These are phyloP conservation scores for Rhagonycha fulva DNA, from an alignment of 2,888 invertebrate genomes.

Conservation along the genomic window DNA sequence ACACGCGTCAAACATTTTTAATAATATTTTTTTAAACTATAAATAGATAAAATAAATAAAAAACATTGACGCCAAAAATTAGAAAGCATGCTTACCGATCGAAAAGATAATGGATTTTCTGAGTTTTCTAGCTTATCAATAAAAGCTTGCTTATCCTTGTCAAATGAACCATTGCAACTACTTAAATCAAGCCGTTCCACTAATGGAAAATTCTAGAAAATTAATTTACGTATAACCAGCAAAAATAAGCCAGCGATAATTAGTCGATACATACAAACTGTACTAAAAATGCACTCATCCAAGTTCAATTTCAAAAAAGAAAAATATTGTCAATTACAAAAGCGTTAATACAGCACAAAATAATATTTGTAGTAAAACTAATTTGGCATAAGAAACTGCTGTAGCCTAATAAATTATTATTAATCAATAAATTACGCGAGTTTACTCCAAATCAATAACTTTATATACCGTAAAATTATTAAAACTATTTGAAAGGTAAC, in stretches of 20 bases:
- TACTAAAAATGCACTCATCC: background rate
- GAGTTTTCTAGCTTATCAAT: constrained; percentile 45
- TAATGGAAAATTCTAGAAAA: constrained; percentile 48
- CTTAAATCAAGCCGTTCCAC: constrained; percentile 49
- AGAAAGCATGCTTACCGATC: constrained; percentile 52
- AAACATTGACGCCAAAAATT: constrained; percentile 14
- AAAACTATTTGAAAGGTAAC: background rate
- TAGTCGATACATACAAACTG: background rate
- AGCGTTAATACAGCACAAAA: background rate
- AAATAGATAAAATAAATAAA: background rate
- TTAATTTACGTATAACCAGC: constrained; percentile 36
- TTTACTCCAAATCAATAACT: background rate
- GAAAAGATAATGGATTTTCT: constrained; percentile 47
- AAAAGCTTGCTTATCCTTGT: constrained; percentile 47
- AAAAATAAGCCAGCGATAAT: constrained; percentile 14
- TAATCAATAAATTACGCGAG: background rate
- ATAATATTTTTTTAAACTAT: background rate
- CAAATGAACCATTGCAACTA: constrained; percentile 46
- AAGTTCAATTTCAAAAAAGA: background rate
- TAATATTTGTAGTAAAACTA: background rate
- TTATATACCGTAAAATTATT: background rate
- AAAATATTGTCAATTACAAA: background rate
- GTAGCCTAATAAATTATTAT: background rate
- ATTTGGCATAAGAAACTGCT: background rate
- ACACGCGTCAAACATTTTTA: background rate